Percentiles rank a stretch among this genome's conserved stretches.
Conservation (phyloP, 1,140 invertebrate species). For the Hormaphis cornu region DNA sequence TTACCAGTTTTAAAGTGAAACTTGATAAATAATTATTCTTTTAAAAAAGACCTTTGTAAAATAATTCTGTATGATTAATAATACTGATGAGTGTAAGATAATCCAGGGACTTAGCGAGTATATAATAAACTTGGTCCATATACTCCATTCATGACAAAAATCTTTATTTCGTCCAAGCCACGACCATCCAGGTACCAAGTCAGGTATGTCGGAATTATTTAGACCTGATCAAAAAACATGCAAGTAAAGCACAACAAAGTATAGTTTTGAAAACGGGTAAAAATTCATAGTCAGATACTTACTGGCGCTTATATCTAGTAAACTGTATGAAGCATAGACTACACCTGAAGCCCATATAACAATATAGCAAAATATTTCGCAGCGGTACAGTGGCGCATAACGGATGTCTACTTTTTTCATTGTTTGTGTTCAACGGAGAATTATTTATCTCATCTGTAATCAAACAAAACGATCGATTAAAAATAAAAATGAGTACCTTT, state of each 20-base stretch:
- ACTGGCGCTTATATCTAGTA: constrained; percentile 33
- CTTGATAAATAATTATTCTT: background rate
- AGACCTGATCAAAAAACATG: constrained; percentile 30
- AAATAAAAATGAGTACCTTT: no score
- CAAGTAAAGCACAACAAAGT: background rate
- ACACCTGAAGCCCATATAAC: constrained; percentile 33
- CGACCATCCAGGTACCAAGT: constrained; percentile 34
- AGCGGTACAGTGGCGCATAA: background rate
- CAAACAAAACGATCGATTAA: no score
- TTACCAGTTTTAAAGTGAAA: background rate
- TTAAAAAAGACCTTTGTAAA: background rate
- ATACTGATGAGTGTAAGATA: constrained; percentile 33
- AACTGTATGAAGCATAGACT: constrained; percentile 28
- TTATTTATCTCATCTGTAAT: no score
- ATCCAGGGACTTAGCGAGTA: constrained; percentile 36
- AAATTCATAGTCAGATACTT: constrained; percentile 33
- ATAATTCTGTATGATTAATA: constrained; percentile 11
- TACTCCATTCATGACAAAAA: constrained; percentile 37
- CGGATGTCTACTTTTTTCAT: background rate
- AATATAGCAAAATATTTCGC: constrained; percentile 15
- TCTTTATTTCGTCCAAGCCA: constrained; percentile 35
- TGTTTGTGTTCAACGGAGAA: background rate
- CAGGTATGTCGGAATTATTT: constrained; percentile 24
- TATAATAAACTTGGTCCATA: constrained; percentile 34
- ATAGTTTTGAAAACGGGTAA: background rate